Base-by-base conservation (phyloP, 2,113 vertebrate genomes). In the Peromyscus polionotus region DNA sequence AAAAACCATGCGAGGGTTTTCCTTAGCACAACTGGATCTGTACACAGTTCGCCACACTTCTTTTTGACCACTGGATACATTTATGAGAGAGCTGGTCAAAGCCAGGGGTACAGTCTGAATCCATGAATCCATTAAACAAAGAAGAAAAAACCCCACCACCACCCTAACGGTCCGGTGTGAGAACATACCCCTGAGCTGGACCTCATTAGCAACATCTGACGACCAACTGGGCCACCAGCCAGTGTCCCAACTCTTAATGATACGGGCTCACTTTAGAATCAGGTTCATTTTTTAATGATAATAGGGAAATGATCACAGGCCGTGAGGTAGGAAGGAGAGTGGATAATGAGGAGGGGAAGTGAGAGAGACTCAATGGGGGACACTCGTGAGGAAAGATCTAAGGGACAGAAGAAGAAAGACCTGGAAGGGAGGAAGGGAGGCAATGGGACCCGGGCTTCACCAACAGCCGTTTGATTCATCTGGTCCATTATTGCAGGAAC, bases 291-390 rank as follows among this genome's bases (percentile, higher is more conserved):
- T 97, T 42, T 33, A 98, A 98, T 98, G 97, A 97, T 98, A 97
- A 98, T 97, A 97, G 98, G 98, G 97, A 97, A 97, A 97, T 96
- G 98, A 98, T 98, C 97, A 97, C 95, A 98, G 98, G 91, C 96
- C 86, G 1, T 91, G 96, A 97, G 96, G 94, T 97, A 96, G 97
- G 97, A 97, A 98, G 96, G 96, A 97, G 97, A 97, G 97, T 97
- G 95, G 97, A 97, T 98, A 98, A 98, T 97, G 98, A 98, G 97
- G 97, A 97, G 93, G 97, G 97, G 97, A 97, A 95, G 96, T 97
- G 97, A 97, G 97, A 97, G 97, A 96, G 97, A 94, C 97, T 93
- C 98, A 63, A 75, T 90, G 91, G 98, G 98, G 93, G 93, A 97
- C 0, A 91, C 95, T 97, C 96, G 96, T 75, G 96, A 96, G 97